Base-by-base conservation (phyloP, 2,888 invertebrate genomes). In the Spisula subtruncata region DNA sequence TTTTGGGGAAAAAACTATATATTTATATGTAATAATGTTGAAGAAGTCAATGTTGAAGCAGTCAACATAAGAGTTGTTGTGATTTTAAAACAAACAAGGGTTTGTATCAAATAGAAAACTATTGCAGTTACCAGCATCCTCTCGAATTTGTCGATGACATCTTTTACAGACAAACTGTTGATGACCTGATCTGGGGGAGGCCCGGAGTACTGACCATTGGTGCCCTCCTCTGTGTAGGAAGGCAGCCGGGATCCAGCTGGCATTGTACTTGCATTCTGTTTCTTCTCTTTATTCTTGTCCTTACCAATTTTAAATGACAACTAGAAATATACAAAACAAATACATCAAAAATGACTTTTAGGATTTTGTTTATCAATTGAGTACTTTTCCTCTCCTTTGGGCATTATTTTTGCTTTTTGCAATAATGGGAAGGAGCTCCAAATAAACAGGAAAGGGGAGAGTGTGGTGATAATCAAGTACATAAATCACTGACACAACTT, bases 81-180 rank as follows among this genome's bases (percentile, higher is more conserved):
- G n/a, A n/a, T n/a, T n/a, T n/a, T n/a, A n/a, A n/a, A n/a, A n/a
- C n/a, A n/a, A n/a, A n/a, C n/a, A n/a, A n/a, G n/a, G n/a, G n/a
- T n/a, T n/a, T n/a, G n/a, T n/a, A n/a, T n/a, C n/a, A n/a, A n/a
- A n/a, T n/a, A n/a, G 35, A 20, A 81, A 35, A 18, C 41, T 2
- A 83, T 25, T 41, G 16, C 35, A 93, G 96, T 97, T 95, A 98
- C 98, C 97, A 98, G 97, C 98, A 98, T 98, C 96, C 98, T 98
- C 97, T 98, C 98, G 96, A 98, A 98, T 94, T 98, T 97, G 86
- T 97, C 97, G 95, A 98, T 93, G 93, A 98, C 97, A 94, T 98
- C 98, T 41, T 97, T 97, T 91, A 98, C 98, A 94, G 98, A 98
- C 97, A 98, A 97, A 96, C 97, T 97, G 95, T 97, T 90, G 89